Evolutionary conservation across 1,140 invertebrate species (phyloP).

Genomic region (Melipona quadrifasciata): DNA sequence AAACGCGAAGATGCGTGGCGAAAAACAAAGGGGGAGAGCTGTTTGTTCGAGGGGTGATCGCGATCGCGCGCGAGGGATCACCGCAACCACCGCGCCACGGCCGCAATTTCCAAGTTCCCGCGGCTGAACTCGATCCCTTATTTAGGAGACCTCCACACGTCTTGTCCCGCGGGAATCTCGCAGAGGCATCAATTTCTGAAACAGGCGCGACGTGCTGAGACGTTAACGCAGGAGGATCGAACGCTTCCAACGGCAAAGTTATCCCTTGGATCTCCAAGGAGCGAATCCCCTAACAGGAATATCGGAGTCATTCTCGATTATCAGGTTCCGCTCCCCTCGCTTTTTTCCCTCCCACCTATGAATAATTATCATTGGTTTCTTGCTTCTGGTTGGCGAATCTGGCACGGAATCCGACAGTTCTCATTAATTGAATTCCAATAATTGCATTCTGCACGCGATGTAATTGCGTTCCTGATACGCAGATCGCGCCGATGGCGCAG

Average conservation of each 20-base stretch:
- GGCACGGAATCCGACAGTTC: neutral
- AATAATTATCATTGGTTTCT: conserved; percentile 6
- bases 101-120: conserved; percentile 66
- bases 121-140: conserved; percentile 65
- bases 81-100: conserved; percentile 52
- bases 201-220: conserved; percentile 69
- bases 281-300: neutral
- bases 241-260: conserved; percentile 4
- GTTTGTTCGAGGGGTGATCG: conserved; percentile 61
- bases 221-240: conserved; percentile 50
- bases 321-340: neutral
- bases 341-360: neutral
- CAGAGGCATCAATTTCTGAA: conserved; percentile 76
- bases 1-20: conserved; percentile 5
- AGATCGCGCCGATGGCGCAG: neutral
- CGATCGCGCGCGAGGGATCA: conserved; percentile 61
- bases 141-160: conserved; percentile 61
- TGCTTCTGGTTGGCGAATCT: neutral
- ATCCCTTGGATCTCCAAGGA: neutral
- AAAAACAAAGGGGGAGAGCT: conserved; percentile 37
- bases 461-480: conserved; percentile 42
- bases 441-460: conserved; percentile 24
- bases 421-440: conserved; percentile 46
- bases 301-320: neutral
- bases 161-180: conserved; percentile 53